Percentiles rank a stretch among this genome's conserved stretches.
phyloP scores from a whole-genome alignment of 2,797 vertebrate genomes.

The Danionella dracula region DNA sequence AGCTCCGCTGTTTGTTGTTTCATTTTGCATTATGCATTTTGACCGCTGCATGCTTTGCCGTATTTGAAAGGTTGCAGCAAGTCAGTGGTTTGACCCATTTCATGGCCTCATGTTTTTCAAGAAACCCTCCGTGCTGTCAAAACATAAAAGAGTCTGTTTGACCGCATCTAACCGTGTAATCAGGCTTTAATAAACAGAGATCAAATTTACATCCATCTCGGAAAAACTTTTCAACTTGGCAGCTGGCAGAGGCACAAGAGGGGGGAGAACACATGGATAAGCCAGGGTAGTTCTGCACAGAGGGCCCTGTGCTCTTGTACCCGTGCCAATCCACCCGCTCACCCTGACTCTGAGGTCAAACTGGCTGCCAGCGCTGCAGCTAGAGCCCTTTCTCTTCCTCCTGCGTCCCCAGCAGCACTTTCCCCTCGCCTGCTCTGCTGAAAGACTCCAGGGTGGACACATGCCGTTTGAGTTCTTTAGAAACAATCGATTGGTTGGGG shows the following conservation, averaged over 20 bases:
- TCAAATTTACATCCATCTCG: slow-evolving; percentile 62
- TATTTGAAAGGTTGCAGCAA: slow-evolving; percentile 29
- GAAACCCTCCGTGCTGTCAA: slow-evolving; percentile 52
- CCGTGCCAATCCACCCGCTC: slow-evolving; percentile 37
- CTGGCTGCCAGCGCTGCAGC: slow-evolving; percentile 16
- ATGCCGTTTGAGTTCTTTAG: slow-evolving; percentile 67
- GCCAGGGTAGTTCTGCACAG: slow-evolving; percentile 27
- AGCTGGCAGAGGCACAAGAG: slow-evolving; percentile 34
- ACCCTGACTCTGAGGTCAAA: slow-evolving; percentile 39
- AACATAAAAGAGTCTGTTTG: slow-evolving; percentile 50
- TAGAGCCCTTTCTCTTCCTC: slow-evolving; percentile 50
- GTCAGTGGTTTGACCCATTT: slow-evolving; percentile 61
- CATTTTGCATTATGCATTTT: slow-evolving; percentile 42
- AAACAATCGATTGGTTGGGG: slow-evolving; percentile 72
- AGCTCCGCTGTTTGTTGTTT: slow-evolving; percentile 19
- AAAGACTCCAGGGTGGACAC: slow-evolving; percentile 48
- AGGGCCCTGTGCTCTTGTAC: slow-evolving; percentile 33
- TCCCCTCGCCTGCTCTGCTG: slow-evolving; percentile 58
- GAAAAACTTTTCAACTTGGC: slow-evolving; percentile 54
- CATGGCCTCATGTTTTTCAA: slow-evolving; percentile 51
- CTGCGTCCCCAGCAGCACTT: slow-evolving; percentile 70
- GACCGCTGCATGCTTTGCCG: background rate
- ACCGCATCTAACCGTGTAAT: slow-evolving; percentile 54
- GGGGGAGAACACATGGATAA: slow-evolving; percentile 12
- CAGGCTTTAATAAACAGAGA: slow-evolving; percentile 57